Conservation (phyloP, 1,140 invertebrate species). For the Chionoecetes opilio region DNA sequence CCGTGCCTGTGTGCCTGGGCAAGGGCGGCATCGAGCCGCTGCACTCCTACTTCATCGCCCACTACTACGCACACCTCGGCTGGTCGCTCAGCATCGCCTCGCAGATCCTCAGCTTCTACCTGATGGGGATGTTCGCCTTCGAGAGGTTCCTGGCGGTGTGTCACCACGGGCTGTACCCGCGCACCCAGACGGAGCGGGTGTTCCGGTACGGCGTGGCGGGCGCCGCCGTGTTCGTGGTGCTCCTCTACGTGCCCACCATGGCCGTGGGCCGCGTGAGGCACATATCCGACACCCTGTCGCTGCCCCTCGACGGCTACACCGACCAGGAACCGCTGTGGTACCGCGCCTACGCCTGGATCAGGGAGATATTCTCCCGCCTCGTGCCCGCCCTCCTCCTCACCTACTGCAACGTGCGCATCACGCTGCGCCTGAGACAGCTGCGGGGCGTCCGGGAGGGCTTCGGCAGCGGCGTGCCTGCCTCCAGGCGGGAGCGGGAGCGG, state of each 20-base stretch:
- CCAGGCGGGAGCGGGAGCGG: constrained; percentile 62
- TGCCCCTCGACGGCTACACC: constrained; percentile 57
- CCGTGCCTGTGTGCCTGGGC: constrained; percentile 61
- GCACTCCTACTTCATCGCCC: neutral
- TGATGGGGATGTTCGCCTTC: constrained; percentile 71
- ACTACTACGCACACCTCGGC: constrained; percentile 71
- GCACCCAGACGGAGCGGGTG: constrained; percentile 39
- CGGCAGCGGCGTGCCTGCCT: constrained; percentile 55
- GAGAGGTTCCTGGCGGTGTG: constrained; percentile 72
- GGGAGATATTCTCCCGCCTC: constrained; percentile 69
- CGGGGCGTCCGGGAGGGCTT: constrained; percentile 66
- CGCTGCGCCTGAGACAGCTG: constrained; percentile 60
- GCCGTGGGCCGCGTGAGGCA: constrained; percentile 24
- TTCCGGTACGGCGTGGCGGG: constrained; percentile 29
- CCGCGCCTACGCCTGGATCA: constrained; percentile 48
- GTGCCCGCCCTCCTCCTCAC: constrained; percentile 64
- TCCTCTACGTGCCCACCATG: constrained; percentile 59
- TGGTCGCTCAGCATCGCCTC: constrained; percentile 68
- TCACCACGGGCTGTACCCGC: constrained; percentile 52
- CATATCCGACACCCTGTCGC: neutral
- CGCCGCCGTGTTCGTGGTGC: constrained; percentile 38
- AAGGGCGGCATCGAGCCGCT: constrained; percentile 41
- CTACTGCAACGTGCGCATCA: constrained; percentile 66
- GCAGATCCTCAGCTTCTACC: constrained; percentile 75
- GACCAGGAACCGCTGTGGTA: neutral